Conservation (phyloP, 2,113 vertebrate genomes). For the Forbesichthys agassizii region DNA sequence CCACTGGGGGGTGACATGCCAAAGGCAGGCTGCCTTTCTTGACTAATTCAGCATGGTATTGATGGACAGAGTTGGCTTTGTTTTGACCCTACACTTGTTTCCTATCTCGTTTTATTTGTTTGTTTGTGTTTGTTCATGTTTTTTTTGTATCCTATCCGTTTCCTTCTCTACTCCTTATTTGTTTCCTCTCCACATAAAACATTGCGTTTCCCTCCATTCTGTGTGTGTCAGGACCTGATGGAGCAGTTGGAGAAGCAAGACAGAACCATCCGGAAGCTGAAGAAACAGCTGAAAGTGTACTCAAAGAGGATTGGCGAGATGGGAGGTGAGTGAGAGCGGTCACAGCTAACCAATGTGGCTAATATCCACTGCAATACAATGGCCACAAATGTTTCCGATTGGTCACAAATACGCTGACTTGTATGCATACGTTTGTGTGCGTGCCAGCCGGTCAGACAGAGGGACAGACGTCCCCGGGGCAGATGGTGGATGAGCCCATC, state of each 20-base stretch:
- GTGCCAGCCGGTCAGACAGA: conserved; percentile 84
- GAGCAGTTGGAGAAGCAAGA: conserved; percentile 98
- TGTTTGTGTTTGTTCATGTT: neutral
- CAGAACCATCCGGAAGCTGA: conserved; percentile 96
- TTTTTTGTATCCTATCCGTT: conserved; percentile 1
- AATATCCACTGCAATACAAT: no score
- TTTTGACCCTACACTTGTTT: conserved; percentile 18
- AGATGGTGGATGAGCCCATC: conserved; percentile 94
- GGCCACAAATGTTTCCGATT: neutral
- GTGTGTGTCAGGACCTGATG: conserved; percentile 87
- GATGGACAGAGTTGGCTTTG: neutral
- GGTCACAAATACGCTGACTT: neutral
- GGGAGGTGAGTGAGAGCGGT: conserved; percentile 82
- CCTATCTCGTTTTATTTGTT: neutral
- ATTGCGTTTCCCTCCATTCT: neutral
- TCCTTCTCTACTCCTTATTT: neutral
- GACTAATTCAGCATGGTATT: conserved; percentile 1
- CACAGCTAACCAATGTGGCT: no score
- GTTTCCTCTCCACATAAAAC: neutral
- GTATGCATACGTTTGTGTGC: conserved; percentile 46
- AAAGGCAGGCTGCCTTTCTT: neutral
- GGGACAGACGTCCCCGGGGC: conserved; percentile 90
- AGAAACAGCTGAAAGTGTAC: conserved; percentile 98
- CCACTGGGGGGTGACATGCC: conserved; percentile 32
- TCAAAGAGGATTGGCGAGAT: conserved; percentile 97